Evolutionary conservation across 2,113 vertebrate genomes (phyloP), one percentile per base, ranked within the genome.

Genomic region (Scomber japonicus): DNA sequence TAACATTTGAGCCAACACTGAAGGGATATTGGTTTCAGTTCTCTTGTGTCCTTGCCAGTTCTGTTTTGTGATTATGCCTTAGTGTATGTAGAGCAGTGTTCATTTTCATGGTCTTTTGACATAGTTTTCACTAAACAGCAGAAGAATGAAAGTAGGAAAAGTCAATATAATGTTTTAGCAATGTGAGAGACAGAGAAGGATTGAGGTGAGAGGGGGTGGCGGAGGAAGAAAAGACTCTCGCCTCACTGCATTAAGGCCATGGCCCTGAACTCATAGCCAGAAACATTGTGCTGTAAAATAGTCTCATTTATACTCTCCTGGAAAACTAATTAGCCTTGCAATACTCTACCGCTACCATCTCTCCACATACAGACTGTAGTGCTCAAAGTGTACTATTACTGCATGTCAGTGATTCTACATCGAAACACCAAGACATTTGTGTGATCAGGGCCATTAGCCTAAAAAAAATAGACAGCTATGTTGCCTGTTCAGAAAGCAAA

Each of bases 311-410:
- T 82, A 24, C 69, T 75, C 48, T 55, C 50, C 59, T 75, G 45
- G 68, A 83, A 93, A 92, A 90, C 78, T 62, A 87, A 91, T 92
- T 91, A 87, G 83, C 82, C 77, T 75, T n/a, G 31, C 65, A 44
- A 77, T 56, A 85, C 86, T 78, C 46, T 40, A 85, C 66, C 87
- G 57, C 50, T 71, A 9, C 67, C 57, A 17, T 69, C 57, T 75
- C 71, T 59, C 45, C 71, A 77, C 62, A 14, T 75, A 62, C 50
- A 24, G 14, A 49, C 49, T 45, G 19, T 72, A 4, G 54, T 48
- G 64, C 54, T 80, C 53, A 56, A 44, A 30, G 55, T 87, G 56
- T 53, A 53, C 72, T 62, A 14, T 71, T 66, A 45, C 45, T 69
- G 70, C 48, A 53, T 62, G 50, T 27, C n/a, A 59, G 15, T 70